Percentiles rank a stretch among this genome's conserved stretches.
Conservation (phyloP, 2,797 vertebrate species). For the Percopsis omiscomaycus region DNA sequence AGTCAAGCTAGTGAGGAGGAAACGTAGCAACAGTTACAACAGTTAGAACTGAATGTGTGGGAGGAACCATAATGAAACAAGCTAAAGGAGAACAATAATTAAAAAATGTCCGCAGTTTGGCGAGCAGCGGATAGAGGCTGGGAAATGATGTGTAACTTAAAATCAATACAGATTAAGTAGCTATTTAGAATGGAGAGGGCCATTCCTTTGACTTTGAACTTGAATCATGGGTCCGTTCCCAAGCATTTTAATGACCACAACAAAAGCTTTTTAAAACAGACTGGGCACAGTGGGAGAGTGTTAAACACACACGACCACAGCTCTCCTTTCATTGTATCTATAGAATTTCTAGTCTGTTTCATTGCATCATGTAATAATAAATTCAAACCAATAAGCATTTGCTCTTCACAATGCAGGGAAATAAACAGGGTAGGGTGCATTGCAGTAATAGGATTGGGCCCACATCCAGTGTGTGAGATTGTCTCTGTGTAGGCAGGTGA, state of each 20-base stretch:
- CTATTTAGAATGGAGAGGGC: conserved; percentile 60
- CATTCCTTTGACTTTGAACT: conserved; percentile 64
- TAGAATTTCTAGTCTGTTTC: background rate
- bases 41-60: conserved; percentile 32
- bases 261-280: conserved; percentile 16
- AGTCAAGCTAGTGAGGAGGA: conserved; percentile 4
- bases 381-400: background rate
- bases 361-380: background rate
- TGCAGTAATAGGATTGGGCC: background rate
- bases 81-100: conserved; percentile 47
- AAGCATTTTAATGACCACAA: conserved; percentile 49
- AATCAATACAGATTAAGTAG: conserved; percentile 73
- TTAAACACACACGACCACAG: background rate
- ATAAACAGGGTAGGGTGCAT: background rate
- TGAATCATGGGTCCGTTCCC: conserved; percentile 54
- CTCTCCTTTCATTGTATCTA: background rate
- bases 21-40: conserved; percentile 43
- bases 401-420: background rate
- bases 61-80: conserved; percentile 63
- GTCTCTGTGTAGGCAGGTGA: background rate
- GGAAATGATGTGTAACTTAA: conserved; percentile 56
- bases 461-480: background rate
- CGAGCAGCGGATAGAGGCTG: conserved; percentile 55
- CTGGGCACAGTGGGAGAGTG: conserved; percentile 10
- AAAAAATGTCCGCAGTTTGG: conserved; percentile 46